Evolutionary conservation across 2,888 invertebrate species (phyloP).

Genomic region (Rhorus exstirpatorius): DNA sequence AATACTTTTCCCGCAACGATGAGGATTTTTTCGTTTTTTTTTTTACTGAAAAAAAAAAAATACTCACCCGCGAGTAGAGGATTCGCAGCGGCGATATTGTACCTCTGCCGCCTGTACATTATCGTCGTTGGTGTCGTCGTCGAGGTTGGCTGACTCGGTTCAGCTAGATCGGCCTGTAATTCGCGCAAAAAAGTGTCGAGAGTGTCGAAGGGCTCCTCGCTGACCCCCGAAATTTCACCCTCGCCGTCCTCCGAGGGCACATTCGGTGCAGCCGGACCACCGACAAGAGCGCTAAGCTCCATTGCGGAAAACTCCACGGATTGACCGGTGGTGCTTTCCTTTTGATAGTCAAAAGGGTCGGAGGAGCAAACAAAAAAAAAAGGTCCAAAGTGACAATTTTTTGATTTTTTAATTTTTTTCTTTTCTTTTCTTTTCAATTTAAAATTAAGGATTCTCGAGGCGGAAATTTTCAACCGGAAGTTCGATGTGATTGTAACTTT

Average conservation of each 20-base stretch:
- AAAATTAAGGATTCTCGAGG: too few species aligned
- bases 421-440: too few species aligned
- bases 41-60: conserved; percentile 13
- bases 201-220: conserved; percentile 93
- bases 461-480: too few species aligned
- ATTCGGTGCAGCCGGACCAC: conserved; percentile 79
- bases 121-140: conserved; percentile 83
- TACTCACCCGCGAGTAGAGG: conserved; percentile 93
- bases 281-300: conserved; percentile 83
- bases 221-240: conserved; percentile 79
- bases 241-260: conserved; percentile 82
- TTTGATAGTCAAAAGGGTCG: not conserved
- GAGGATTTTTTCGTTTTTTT: not conserved
- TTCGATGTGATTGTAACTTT: too few species aligned
- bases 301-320: conserved; percentile 84
- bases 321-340: conserved; percentile 84
- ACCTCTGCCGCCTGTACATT: conserved; percentile 88
- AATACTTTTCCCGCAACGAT: not conserved
- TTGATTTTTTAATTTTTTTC: too few species aligned
- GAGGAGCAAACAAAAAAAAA: too few species aligned
- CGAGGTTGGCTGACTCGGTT: conserved; percentile 86
- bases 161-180: conserved; percentile 87
- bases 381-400: too few species aligned
- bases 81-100: conserved; percentile 94
- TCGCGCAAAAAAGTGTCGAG: conserved; percentile 94